A percentile compares a stretch with the other conserved stretches of the same genome.
phyloP scores from a whole-genome alignment of 2,797 vertebrate genomes.

The Phrynocephalus forsythii region DNA sequence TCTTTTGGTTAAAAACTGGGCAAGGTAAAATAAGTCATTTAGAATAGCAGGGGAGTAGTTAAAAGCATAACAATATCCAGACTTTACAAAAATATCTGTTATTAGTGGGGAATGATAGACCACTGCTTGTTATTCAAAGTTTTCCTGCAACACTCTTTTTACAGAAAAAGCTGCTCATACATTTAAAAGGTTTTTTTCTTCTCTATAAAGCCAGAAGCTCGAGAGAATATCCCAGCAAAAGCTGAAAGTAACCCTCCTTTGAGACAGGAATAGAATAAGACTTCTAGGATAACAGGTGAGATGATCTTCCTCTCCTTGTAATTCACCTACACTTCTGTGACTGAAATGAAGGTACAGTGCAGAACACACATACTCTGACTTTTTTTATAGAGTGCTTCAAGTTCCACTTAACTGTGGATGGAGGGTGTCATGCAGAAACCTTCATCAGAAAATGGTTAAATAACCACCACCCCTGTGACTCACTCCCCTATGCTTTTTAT shows the following conservation, averaged over 20 bases:
- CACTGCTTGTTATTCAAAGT: not conserved
- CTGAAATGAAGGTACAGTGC: not conserved
- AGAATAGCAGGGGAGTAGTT: too few species aligned
- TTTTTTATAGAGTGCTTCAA: not conserved
- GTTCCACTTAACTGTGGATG: not conserved
- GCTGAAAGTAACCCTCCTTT: not conserved
- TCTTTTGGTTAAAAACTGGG: too few species aligned
- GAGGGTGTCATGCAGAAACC: not conserved
- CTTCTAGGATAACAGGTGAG: not conserved
- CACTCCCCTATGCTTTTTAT: not conserved
- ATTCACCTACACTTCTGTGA: not conserved
- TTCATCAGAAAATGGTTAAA: not conserved
- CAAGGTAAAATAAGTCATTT: too few species aligned
- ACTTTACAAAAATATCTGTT: not conserved
- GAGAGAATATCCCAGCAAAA: not conserved
- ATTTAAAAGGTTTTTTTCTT: not conserved
- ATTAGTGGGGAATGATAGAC: too few species aligned
- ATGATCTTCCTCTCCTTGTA: not conserved
- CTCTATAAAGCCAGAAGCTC: not conserved
- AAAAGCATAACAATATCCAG: too few species aligned
- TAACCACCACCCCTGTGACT: not conserved
- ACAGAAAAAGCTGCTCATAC: not conserved
- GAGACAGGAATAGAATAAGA: not conserved
- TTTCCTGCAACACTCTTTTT: not conserved
- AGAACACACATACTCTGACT: not conserved